A percentile compares a stretch with the other conserved stretches of the same genome.
These are phyloP conservation scores for Colletes collaris DNA, from an alignment of 2,888 invertebrate species.

Conservation along the genomic window DNA sequence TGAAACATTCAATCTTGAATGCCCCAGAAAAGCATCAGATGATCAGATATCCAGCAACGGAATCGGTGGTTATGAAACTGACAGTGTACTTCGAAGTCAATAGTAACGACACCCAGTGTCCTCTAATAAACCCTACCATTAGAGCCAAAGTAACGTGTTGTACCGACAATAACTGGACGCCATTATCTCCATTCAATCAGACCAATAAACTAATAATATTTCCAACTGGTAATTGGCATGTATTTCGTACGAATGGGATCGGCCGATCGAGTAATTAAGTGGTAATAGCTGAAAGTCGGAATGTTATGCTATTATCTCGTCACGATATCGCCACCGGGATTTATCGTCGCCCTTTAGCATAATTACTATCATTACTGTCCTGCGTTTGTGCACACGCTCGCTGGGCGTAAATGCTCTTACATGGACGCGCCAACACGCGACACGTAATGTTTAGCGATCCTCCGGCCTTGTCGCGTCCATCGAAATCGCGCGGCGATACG, in stretches of 20 bases:
- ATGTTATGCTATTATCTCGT: conserved; percentile 52
- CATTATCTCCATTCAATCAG: conserved; percentile 33
- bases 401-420: conserved; percentile 41
- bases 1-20: too few species aligned
- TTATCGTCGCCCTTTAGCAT: conserved; percentile 67
- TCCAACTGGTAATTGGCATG: conserved; percentile 35
- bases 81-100: not conserved
- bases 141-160: conserved; percentile 20
- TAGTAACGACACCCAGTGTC: conserved; percentile 1
- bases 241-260: conserved; percentile 25
- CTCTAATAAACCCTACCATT: conserved; percentile 7
- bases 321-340: conserved; percentile 58
- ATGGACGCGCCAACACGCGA: conserved; percentile 38
- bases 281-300: conserved; percentile 61
- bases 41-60: too few species aligned
- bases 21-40: too few species aligned
- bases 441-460: conserved; percentile 16
- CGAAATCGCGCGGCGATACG: not conserved
- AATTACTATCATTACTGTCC: conserved; percentile 67
- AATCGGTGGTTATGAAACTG: too few species aligned
- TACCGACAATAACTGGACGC: conserved; percentile 16
- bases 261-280: conserved; percentile 61
- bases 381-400: conserved; percentile 26
- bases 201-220: conserved; percentile 45
- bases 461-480: conserved; percentile 1